These are phyloP conservation scores for Drosophila lowei DNA, from an alignment of 1,140 invertebrate genomes.

Conservation along the genomic window DNA sequence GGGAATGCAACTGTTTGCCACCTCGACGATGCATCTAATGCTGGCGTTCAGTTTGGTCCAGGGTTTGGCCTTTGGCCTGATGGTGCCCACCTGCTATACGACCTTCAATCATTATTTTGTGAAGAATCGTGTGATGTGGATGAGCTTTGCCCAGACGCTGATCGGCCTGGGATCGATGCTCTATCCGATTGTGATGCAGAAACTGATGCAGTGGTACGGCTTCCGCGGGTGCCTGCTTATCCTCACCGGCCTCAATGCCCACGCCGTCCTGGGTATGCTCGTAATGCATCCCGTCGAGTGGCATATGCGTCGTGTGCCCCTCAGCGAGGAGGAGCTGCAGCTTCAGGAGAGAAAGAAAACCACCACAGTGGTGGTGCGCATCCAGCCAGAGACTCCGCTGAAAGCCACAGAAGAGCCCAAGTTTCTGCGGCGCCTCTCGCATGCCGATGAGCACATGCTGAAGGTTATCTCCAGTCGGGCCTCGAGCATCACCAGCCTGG, in stretches of 20 bases:
- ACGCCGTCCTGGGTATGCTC: conserved; percentile 86
- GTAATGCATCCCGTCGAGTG: conserved; percentile 88
- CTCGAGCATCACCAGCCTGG: conserved; percentile 81
- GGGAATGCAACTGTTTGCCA: conserved; percentile 84
- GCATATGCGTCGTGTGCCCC: conserved; percentile 85
- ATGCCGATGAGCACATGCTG: conserved; percentile 54
- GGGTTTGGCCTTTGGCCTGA: conserved; percentile 85
- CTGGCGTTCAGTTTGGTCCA: conserved; percentile 85
- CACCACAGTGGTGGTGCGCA: conserved; percentile 30
- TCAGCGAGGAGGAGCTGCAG: conserved; percentile 39
- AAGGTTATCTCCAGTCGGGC: conserved; percentile 55
- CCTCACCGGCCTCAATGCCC: conserved; percentile 85
- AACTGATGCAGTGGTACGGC: conserved; percentile 85
- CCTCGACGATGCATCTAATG: conserved; percentile 84
- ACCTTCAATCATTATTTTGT: conserved; percentile 86
- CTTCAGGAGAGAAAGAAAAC: not conserved
- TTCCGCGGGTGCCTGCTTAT: conserved; percentile 87
- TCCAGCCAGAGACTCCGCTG: conserved; percentile 63
- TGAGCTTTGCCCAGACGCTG: conserved; percentile 86
- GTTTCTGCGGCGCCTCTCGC: conserved; percentile 46
- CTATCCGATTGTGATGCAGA: conserved; percentile 84
- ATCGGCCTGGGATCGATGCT: conserved; percentile 85
- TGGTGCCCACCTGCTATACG: conserved; percentile 85
- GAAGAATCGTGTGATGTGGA: conserved; percentile 85
- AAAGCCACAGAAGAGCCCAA: conserved; percentile 27